Evolutionary conservation across 2,888 invertebrate genomes (phyloP), one percentile per base, ranked within the genome.

Genomic region (Stenolophus ochropezus): DNA sequence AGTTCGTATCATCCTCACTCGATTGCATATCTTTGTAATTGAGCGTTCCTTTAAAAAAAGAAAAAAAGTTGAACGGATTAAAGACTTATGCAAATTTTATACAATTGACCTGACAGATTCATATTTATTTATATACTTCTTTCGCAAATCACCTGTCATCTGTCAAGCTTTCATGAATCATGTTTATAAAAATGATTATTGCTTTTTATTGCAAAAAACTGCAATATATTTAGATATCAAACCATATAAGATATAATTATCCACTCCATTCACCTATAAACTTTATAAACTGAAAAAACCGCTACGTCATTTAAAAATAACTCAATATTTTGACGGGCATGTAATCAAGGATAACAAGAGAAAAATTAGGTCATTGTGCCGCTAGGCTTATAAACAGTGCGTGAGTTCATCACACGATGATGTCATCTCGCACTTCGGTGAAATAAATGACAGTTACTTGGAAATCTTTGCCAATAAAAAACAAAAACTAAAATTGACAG

Each of bases 301-400:
- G 27, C 27, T 25, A 16, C 53, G 79, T 79, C 71, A 27, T 69
- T 53, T 51, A 69, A 27, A 69, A 69, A 79, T 79, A 79, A 79
- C 27, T 65, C 51, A 71, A 53, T 79, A 79, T 79, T 65, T 79
- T 79, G 71, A 79, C 78, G 49, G 78, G 33, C 79, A 47, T 79
- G 27, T 79, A 79, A 79, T 79, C 79, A 71, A 71, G 79, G 79
- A 79, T 79, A 79, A 79, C 79, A 79, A 71, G 71, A 79, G 69
- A 79, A 71, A 79, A 79, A 79, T 79, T 79, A 71, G 79, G 79
- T 79, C 77, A 61, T 42, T 18, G 6, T 11, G 73, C 61, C 65
- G 65, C 47, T 47, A 42, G 65, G 49, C 58, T 21, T 16, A 69
- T 33, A 69, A 33, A 65, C 20, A 56, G 4, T 76, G 51, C 20